Percentiles rank a stretch among this genome's conserved stretches.
These are phyloP conservation scores for Dilophus febrilis DNA, from an alignment of 2,888 invertebrate species.

Conservation along the genomic window DNA sequence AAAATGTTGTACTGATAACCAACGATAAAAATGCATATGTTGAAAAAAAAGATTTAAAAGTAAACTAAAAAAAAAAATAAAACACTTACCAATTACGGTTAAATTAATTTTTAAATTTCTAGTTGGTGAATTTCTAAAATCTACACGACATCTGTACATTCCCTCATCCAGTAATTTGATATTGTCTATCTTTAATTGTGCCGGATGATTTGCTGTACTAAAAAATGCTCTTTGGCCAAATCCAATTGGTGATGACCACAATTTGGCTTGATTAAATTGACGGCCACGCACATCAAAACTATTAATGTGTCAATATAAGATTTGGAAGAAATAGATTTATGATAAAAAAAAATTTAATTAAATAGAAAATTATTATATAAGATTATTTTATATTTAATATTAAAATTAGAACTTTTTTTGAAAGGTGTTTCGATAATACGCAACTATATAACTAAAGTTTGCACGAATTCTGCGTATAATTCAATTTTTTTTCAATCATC, in stretches of 20 bases:
- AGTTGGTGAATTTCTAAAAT: constrained; percentile 56
- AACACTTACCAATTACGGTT: constrained; percentile 56
- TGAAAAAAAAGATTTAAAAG: neutral
- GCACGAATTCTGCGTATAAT: too few relatives aligned
- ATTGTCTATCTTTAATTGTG: constrained; percentile 51
- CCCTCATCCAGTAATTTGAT: constrained; percentile 45
- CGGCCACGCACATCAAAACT: constrained; percentile 66
- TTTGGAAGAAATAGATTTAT: too few relatives aligned
- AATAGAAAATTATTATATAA: too few relatives aligned
- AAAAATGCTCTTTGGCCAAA: constrained; percentile 73
- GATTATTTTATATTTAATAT: too few relatives aligned
- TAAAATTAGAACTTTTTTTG: too few relatives aligned
- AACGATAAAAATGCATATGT: too few relatives aligned
- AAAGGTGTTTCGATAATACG: too few relatives aligned
- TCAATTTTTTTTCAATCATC: too few relatives aligned
- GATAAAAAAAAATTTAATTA: too few relatives aligned
- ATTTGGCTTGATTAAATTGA: constrained; percentile 52
- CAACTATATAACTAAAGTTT: too few relatives aligned
- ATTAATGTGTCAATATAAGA: too few relatives aligned
- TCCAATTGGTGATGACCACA: constrained; percentile 62
- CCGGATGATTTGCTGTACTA: constrained; percentile 62
- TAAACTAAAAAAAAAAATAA: neutral
- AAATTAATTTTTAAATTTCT: constrained; percentile 56
- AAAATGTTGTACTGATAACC: too few relatives aligned
- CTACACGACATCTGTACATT: constrained; percentile 53